Conservation (phyloP, 2,888 invertebrate genomes). For the Chalcis sispes region DNA sequence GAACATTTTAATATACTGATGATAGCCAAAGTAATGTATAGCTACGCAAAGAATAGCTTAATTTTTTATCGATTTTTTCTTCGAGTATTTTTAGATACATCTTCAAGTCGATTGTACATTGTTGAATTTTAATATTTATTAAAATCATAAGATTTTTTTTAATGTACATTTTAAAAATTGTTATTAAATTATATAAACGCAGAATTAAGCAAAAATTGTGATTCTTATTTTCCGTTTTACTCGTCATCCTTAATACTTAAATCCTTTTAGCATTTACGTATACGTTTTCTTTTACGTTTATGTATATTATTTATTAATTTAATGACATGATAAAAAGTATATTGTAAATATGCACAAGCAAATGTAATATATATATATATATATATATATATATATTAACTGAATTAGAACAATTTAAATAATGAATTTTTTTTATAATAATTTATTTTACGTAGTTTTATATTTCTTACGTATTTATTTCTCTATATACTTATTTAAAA, state of each 20-base stretch:
- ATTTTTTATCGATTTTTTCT: constrained; percentile 20
- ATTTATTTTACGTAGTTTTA: too few relatives aligned
- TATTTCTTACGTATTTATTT: too few relatives aligned
- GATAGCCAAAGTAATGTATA: neutral
- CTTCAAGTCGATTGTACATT: neutral
- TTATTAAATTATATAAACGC: constrained; percentile 16
- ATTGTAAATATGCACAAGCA: neutral
- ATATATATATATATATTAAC: too few relatives aligned
- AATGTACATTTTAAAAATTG: neutral
- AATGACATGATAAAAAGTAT: neutral
- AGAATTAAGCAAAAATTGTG: neutral
- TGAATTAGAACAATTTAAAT: too few relatives aligned
- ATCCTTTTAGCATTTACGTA: constrained; percentile 17
- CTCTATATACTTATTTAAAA: too few relatives aligned
- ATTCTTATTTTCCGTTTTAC: constrained; percentile 10
- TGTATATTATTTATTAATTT: too few relatives aligned
- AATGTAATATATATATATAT: constrained; percentile 9
- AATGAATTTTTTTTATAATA: too few relatives aligned
- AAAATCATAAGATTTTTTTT: constrained; percentile 8
- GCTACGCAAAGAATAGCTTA: neutral
- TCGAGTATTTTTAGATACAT: neutral
- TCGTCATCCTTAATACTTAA: neutral
- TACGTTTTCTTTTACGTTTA: too few relatives aligned
- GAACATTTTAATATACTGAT: constrained; percentile 4
- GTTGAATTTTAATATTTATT: constrained; percentile 3